Evolutionary conservation across 2,113 vertebrate genomes (phyloP).

Genomic region (Arizona elegans): DNA sequence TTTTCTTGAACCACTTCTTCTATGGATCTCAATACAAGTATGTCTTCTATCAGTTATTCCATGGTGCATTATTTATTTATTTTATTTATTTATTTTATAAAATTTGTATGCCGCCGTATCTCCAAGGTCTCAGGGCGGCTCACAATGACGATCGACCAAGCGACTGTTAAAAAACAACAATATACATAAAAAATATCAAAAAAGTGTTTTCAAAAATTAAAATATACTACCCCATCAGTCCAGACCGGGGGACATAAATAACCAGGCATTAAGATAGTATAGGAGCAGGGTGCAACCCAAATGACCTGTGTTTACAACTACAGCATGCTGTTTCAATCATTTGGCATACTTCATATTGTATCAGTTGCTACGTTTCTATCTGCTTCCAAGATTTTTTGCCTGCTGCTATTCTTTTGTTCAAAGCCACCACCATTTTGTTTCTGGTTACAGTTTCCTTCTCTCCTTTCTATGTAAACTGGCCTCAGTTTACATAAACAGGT

Average conservation of each 20-base stretch:
- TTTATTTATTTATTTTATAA: too few relatives aligned
- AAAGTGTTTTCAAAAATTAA: too few relatives aligned
- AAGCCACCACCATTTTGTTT: not conserved
- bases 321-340: not conserved
- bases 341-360: not conserved
- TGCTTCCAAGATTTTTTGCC: not conserved
- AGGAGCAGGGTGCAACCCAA: not conserved
- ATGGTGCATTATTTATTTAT: not conserved
- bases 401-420: not conserved
- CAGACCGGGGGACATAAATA: too few relatives aligned
- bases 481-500: not conserved
- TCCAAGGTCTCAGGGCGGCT: too few relatives aligned
- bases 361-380: not conserved
- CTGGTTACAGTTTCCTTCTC: not conserved
- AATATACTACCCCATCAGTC: too few relatives aligned
- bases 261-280: not conserved
- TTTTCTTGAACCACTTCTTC: not conserved
- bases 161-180: not conserved
- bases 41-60: not conserved
- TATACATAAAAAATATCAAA: too few relatives aligned
- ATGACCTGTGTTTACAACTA: not conserved
- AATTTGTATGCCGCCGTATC: too few relatives aligned
- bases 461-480: not conserved
- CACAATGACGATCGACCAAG: too few relatives aligned
- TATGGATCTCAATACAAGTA: not conserved